Conservation (phyloP, 2,113 vertebrate genomes). For the Aplodontia rufa region DNA sequence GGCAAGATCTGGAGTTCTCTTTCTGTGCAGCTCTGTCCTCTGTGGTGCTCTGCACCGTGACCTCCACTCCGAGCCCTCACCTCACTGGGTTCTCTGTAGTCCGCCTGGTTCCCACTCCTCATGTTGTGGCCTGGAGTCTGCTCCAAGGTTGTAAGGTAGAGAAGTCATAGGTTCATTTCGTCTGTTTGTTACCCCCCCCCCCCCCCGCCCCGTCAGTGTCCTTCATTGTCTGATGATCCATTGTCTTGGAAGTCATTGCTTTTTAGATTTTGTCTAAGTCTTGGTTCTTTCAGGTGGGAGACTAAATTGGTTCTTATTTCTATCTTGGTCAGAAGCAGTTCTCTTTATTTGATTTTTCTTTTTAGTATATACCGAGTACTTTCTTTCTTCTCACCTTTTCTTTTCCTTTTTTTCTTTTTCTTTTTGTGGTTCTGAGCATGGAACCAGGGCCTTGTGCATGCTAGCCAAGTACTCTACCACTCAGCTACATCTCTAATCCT, state of each 20-base stretch:
- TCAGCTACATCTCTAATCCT: background rate
- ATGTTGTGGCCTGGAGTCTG: background rate
- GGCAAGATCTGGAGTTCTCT: background rate
- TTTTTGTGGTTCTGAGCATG: background rate
- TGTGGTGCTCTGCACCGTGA: background rate
- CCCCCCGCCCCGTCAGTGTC: too few relatives aligned
- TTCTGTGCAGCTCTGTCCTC: background rate
- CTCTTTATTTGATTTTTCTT: background rate
- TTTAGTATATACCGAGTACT: background rate
- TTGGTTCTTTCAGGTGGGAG: background rate
- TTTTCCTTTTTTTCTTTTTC: background rate
- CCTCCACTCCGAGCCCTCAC: background rate
- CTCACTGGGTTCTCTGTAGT: background rate
- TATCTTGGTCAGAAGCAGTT: background rate
- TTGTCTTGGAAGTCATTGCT: conserved; percentile 6
- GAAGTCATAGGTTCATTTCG: background rate
- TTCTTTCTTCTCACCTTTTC: background rate
- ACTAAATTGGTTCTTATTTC: background rate
- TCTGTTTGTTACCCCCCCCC: conserved; percentile 1
- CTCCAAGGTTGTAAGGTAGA: background rate
- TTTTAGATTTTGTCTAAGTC: background rate
- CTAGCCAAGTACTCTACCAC: background rate
- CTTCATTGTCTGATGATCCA: background rate
- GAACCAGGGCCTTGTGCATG: background rate
- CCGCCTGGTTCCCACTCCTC: background rate